These are phyloP conservation scores for Hybognathus amarus DNA, from an alignment of 2,797 vertebrate genomes.

Conservation along the genomic window DNA sequence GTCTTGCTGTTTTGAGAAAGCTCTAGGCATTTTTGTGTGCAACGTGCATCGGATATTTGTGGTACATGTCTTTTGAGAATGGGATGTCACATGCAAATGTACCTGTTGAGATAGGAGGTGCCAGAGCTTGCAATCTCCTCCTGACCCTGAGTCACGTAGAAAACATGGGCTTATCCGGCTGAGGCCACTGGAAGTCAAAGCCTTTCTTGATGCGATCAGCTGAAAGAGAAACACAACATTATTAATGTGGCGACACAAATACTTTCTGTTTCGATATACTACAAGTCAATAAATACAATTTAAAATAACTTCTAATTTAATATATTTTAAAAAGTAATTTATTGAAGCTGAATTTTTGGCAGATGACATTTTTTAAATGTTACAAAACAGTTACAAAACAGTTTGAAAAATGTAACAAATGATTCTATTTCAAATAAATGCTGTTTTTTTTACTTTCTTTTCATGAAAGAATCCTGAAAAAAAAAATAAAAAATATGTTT, in stretches of 20 bases:
- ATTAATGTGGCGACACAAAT: neutral
- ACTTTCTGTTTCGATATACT: neutral
- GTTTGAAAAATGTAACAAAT: too few relatives aligned
- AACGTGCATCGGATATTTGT: neutral
- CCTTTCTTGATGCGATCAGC: conserved; percentile 98
- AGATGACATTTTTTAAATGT: too few relatives aligned
- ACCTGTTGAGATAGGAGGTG: conserved; percentile 99
- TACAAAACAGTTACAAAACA: too few relatives aligned
- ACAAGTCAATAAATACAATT: neutral
- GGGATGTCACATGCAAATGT: conserved; percentile 18
- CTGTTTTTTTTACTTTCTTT: too few relatives aligned
- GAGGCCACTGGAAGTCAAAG: conserved; percentile 99
- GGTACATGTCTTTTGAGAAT: neutral
- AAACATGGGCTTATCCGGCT: conserved; percentile 99
- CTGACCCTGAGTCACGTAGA: conserved; percentile 98
- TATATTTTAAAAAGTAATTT: too few relatives aligned
- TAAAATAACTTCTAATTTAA: neutral
- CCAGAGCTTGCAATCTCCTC: conserved; percentile 99
- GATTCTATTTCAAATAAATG: too few relatives aligned
- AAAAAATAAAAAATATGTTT: too few relatives aligned
- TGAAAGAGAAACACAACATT: conserved; percentile 61
- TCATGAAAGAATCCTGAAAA: too few relatives aligned
- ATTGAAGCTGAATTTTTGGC: too few relatives aligned
- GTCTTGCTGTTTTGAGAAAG: neutral
- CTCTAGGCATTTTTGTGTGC: neutral